These are phyloP conservation scores for Styela plicata DNA, from an alignment of 23 tunicate species.

Conservation along the genomic window DNA sequence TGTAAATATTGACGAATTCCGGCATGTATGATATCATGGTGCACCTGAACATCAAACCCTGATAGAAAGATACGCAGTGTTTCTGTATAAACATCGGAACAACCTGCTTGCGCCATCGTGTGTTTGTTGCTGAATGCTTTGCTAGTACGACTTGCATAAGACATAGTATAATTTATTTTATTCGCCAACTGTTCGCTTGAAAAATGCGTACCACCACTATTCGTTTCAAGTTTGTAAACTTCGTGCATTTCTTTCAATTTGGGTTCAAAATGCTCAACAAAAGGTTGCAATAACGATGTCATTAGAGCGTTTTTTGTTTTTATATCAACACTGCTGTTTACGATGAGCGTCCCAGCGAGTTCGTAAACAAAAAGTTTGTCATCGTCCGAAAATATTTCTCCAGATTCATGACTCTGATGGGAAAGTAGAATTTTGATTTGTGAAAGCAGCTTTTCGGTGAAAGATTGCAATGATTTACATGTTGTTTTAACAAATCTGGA, in stretches of 20 bases:
- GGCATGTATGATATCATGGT: slow-evolving; percentile 54
- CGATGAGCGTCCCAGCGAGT: slow-evolving; percentile 74
- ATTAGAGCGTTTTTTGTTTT: slow-evolving; percentile 43
- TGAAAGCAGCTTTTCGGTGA: slow-evolving; percentile 55
- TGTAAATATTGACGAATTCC: slow-evolving; percentile 96
- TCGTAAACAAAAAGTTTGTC: slow-evolving; percentile 90
- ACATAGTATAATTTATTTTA: slow-evolving; percentile 83
- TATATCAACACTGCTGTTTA: slow-evolving; percentile 49
- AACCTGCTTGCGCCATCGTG: slow-evolving; percentile 81
- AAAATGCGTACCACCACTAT: background rate
- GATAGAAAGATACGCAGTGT: slow-evolving; percentile 66
- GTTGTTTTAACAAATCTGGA: slow-evolving; percentile 85
- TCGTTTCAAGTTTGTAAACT: slow-evolving; percentile 22
- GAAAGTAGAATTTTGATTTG: slow-evolving; percentile 48
- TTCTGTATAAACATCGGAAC: slow-evolving; percentile 74
- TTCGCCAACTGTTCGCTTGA: slow-evolving; percentile 51
- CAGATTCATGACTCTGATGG: slow-evolving; percentile 33
- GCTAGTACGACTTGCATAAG: slow-evolving; percentile 89
- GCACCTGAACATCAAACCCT: slow-evolving; percentile 56
- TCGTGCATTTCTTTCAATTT: slow-evolving; percentile 43
- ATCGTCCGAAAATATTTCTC: slow-evolving; percentile 56
- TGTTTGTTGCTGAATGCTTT: slow-evolving; percentile 94
- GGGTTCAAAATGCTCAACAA: slow-evolving; percentile 75
- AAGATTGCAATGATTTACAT: slow-evolving; percentile 67
- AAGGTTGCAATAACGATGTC: slow-evolving; percentile 77